Evolutionary conservation across 2,888 invertebrate species (phyloP).

Genomic region (Margaritifera margaritifera): DNA sequence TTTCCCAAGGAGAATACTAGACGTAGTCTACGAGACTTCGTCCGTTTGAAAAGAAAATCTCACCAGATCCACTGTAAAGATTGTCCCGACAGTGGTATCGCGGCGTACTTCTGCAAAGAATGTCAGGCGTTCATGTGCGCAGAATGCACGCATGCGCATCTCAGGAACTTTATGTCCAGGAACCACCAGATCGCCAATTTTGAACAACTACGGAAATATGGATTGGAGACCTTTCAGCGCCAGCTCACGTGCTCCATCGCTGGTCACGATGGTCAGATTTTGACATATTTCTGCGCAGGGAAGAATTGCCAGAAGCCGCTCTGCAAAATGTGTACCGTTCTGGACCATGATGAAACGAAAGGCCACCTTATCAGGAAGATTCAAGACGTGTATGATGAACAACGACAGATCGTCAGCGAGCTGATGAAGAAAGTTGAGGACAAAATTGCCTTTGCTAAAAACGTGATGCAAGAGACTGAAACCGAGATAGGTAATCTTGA

Average conservation of each 20-base stretch:
- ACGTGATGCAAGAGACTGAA: slow-evolving; percentile 45
- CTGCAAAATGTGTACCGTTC: slow-evolving; percentile 44
- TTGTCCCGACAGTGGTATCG: slow-evolving; percentile 36
- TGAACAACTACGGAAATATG: slow-evolving; percentile 44
- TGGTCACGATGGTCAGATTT: slow-evolving; percentile 43
- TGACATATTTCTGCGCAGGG: slow-evolving; percentile 34
- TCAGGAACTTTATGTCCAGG: slow-evolving; percentile 46
- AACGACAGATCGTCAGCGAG: slow-evolving; percentile 34
- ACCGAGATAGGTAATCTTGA: slow-evolving; percentile 33
- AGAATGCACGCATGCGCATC: slow-evolving; percentile 46
- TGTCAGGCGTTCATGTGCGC: slow-evolving; percentile 49
- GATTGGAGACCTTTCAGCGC: slow-evolving; percentile 42
- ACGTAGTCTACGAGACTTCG: slow-evolving; percentile 40
- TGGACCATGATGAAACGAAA: slow-evolving; percentile 36
- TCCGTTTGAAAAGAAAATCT: slow-evolving; percentile 42
- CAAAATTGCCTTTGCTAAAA: slow-evolving; percentile 40
- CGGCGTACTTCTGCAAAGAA: slow-evolving; percentile 46
- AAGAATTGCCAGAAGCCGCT: slow-evolving; percentile 40
- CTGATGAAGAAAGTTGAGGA: slow-evolving; percentile 41
- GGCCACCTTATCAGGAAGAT: slow-evolving; percentile 40
- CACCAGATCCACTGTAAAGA: slow-evolving; percentile 43
- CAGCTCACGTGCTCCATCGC: slow-evolving; percentile 36
- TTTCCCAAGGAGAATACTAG: slow-evolving; percentile 43
- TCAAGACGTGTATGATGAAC: slow-evolving; percentile 39
- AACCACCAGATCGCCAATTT: slow-evolving; percentile 44